Evolutionary conservation across 2,113 vertebrate species (phyloP).

Genomic region (Pangasianodon hypophthalmus): DNA sequence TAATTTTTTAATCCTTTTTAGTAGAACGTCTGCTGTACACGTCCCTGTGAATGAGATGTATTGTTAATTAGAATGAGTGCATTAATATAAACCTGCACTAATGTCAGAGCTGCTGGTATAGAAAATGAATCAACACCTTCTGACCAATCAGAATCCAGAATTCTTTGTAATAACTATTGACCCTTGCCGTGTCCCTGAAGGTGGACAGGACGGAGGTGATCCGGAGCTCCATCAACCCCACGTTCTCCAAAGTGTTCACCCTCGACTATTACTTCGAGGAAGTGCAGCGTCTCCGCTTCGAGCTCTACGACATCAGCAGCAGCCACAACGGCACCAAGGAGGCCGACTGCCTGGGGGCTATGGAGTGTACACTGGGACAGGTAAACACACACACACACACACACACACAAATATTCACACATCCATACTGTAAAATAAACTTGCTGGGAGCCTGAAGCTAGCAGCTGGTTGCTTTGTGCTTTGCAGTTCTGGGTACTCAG

Average conservation of each 20-base stretch:
- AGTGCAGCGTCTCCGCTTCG: conserved; percentile 90
- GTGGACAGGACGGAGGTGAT: conserved; percentile 96
- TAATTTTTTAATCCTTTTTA: neutral
- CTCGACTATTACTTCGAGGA: conserved; percentile 98
- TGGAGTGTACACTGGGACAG: conserved; percentile 95
- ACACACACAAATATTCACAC: neutral
- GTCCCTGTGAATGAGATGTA: neutral
- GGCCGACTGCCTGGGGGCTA: conserved; percentile 87
- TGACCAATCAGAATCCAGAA: neutral
- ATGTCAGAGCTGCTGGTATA: neutral
- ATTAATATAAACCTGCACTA: neutral
- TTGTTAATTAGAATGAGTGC: neutral
- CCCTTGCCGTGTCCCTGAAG: conserved; percentile 64
- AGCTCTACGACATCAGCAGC: conserved; percentile 91
- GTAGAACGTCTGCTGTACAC: neutral
- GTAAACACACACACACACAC: conserved; percentile 66
- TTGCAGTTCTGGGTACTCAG: neutral
- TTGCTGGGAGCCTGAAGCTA: neutral
- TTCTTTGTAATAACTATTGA: neutral
- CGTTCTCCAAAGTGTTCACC: conserved; percentile 94
- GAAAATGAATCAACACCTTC: neutral
- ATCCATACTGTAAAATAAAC: neutral
- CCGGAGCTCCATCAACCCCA: conserved; percentile 88
- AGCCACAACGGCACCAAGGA: conserved; percentile 88
- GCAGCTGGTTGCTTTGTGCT: neutral